A percentile compares a stretch with the other conserved stretches of the same genome.
phyloP scores from a whole-genome alignment of 2,888 invertebrate species.

The Hermaeophaga mercurialis region DNA sequence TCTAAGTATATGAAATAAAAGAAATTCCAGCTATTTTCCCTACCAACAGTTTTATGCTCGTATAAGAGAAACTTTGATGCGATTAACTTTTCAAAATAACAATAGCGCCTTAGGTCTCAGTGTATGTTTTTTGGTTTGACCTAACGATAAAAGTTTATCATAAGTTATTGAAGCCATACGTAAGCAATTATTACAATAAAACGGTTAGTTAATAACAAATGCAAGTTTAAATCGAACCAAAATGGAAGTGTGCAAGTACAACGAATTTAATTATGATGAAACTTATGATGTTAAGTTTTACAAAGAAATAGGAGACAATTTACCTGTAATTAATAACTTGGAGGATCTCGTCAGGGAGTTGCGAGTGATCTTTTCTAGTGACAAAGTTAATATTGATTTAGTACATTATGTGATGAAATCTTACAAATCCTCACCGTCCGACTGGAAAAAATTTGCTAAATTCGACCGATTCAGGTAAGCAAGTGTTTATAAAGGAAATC shows the following conservation, averaged over 20 bases:
- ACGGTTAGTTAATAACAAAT: not conserved
- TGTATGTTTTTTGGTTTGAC: constrained; percentile 20
- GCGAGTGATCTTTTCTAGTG: constrained; percentile 76
- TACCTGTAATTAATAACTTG: constrained; percentile 58
- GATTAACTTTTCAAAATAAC: constrained; percentile 1
- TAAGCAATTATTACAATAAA: constrained; percentile 2
- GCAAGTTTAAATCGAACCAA: constrained; percentile 1
- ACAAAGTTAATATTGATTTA: constrained; percentile 88
- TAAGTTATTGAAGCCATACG: not conserved
- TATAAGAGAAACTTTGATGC: not conserved
- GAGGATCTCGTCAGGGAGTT: constrained; percentile 71
- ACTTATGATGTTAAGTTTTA: constrained; percentile 43
- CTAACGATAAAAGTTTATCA: constrained; percentile 22
- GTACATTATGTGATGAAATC: constrained; percentile 78
- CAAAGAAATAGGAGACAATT: constrained; percentile 44
- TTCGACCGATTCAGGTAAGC: constrained; percentile 87
- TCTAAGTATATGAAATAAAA: not conserved
- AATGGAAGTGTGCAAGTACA: constrained; percentile 32
- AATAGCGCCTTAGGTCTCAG: constrained; percentile 1
- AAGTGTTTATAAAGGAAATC: too few species aligned
- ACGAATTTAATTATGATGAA: constrained; percentile 31
- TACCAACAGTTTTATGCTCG: not conserved
- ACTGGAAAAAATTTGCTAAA: constrained; percentile 95
- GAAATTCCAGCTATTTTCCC: not conserved
- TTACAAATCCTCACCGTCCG: constrained; percentile 86